Conservation (phyloP, 2,113 vertebrate species). For the Acinonyx jubatus region DNA sequence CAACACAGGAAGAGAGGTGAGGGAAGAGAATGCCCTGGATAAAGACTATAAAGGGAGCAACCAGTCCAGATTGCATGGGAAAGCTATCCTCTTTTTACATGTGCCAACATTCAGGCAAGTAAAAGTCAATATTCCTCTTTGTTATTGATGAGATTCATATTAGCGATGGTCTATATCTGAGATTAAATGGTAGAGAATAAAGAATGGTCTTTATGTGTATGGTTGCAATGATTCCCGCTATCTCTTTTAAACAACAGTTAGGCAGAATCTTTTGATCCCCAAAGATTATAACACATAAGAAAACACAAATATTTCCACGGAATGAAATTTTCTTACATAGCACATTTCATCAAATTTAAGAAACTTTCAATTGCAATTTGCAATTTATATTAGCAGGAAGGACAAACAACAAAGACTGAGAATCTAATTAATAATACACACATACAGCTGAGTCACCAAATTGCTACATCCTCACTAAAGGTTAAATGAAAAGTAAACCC, state of each 20-base stretch:
- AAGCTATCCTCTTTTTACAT: neutral
- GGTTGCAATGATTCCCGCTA: neutral
- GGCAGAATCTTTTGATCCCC: neutral
- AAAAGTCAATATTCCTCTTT: neutral
- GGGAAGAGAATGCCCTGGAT: neutral
- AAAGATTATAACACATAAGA: neutral
- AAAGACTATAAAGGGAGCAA: neutral
- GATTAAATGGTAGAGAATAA: neutral
- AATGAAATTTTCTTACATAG: neutral
- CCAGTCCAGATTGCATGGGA: neutral
- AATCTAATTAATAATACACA: neutral
- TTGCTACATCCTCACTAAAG: neutral
- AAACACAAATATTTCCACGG: neutral
- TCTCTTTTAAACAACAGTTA: neutral
- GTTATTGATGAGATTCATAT: neutral
- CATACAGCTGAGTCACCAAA: neutral
- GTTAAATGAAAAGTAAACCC: neutral
- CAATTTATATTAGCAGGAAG: neutral
- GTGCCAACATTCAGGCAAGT: no score
- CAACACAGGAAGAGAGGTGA: neutral
- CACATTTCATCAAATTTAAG: neutral
- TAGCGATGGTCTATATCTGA: neutral
- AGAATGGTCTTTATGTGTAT: neutral
- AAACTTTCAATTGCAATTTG: neutral
- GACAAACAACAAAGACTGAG: neutral